These are phyloP conservation scores for Gastrophryne carolinensis DNA, from an alignment of 2,797 vertebrate species.

Conservation along the genomic window DNA sequence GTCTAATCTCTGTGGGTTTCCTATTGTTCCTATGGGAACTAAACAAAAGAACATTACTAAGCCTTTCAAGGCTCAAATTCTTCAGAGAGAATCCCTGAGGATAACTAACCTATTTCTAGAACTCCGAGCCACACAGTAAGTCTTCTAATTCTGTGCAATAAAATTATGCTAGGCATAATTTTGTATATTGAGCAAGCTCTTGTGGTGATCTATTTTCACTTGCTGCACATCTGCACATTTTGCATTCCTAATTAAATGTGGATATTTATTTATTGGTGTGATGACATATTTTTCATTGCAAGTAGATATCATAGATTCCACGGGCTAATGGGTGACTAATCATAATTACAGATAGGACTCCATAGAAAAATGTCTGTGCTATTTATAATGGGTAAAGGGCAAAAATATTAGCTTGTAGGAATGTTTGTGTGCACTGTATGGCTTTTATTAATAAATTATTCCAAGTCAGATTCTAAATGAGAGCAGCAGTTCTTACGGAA, in stretches of 20 bases:
- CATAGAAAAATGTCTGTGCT: constrained; percentile 2
- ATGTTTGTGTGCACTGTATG: constrained; percentile 5
- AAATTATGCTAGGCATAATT: constrained; percentile 40
- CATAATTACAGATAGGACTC: constrained; percentile 16
- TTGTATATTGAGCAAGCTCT: constrained; percentile 30
- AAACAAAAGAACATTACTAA: constrained; percentile 45
- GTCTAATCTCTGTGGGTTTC: constrained; percentile 34
- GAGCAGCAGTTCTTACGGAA: neutral
- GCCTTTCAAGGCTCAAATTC: constrained; percentile 36
- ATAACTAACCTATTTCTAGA: constrained; percentile 48
- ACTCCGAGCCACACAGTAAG: constrained; percentile 32
- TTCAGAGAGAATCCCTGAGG: constrained; percentile 40
- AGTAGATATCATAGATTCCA: constrained; percentile 16
- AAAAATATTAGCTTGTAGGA: neutral
- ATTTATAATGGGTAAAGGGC: constrained; percentile 7
- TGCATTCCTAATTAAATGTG: constrained; percentile 29
- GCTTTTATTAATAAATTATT: neutral
- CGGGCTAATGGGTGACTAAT: constrained; percentile 19
- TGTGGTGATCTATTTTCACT: constrained; percentile 24
- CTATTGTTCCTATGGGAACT: constrained; percentile 44
- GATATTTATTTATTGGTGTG: constrained; percentile 29
- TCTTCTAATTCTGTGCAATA: constrained; percentile 42
- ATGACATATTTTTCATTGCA: constrained; percentile 10
- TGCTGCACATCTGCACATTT: constrained; percentile 9
- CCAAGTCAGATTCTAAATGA: neutral